phyloP scores from a whole-genome alignment of 2,888 invertebrate genomes.

The Cosmorhoe ocellata region DNA sequence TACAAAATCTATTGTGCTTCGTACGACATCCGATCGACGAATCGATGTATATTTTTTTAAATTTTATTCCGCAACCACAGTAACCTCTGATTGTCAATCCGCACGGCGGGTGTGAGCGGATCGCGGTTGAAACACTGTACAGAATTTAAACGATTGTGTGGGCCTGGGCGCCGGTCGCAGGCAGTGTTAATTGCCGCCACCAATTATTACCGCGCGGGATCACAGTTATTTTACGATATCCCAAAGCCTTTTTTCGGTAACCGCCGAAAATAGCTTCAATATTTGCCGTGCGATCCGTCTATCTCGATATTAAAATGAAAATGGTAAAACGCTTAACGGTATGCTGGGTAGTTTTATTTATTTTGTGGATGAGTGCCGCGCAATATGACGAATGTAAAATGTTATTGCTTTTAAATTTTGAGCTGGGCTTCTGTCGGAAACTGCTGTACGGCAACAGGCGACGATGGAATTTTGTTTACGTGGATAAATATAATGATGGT shows the following conservation, averaged over 20 bases:
- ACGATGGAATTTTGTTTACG: no score
- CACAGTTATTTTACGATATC: slow-evolving; percentile 56
- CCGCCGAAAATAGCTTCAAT: slow-evolving; percentile 35
- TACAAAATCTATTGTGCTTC: slow-evolving; percentile 5
- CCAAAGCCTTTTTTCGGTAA: slow-evolving; percentile 36
- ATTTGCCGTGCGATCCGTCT: slow-evolving; percentile 37
- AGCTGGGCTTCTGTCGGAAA: no score
- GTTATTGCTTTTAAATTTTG: background rate
- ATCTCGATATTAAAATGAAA: slow-evolving; percentile 41
- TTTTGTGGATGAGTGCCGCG: slow-evolving; percentile 1
- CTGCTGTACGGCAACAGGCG: no score
- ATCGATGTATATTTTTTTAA: slow-evolving; percentile 31
- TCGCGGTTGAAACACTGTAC: slow-evolving; percentile 52
- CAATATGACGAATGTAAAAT: slow-evolving; percentile 7
- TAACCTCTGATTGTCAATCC: slow-evolving; percentile 50
- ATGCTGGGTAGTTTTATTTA: slow-evolving; percentile 15
- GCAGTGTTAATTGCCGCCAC: slow-evolving; percentile 51
- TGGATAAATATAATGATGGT: no score
- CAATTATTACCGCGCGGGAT: slow-evolving; percentile 55
- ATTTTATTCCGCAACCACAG: slow-evolving; percentile 32
- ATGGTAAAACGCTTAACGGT: slow-evolving; percentile 13
- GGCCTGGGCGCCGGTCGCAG: slow-evolving; percentile 27
- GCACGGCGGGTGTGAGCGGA: slow-evolving; percentile 36
- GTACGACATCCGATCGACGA: background rate
- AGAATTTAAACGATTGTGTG: slow-evolving; percentile 53